These are phyloP conservation scores for Orchesellides sinensis DNA, from an alignment of 2,888 invertebrate genomes.

Conservation along the genomic window DNA sequence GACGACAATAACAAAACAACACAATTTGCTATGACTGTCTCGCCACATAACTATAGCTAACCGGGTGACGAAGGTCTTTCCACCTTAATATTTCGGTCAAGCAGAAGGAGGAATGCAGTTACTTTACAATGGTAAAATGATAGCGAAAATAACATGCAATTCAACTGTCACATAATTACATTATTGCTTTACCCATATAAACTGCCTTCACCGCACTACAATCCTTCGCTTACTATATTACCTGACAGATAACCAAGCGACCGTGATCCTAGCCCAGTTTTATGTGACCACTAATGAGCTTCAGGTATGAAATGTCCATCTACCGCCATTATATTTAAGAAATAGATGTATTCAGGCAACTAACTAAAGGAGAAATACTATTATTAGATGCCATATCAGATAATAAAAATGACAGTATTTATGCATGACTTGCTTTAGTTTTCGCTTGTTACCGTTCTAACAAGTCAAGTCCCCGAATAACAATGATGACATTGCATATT, in stretches of 20 bases:
- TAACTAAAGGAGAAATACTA: slow-evolving; percentile 19
- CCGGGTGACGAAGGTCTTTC: slow-evolving; percentile 40
- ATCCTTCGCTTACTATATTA: neutral
- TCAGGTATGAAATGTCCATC: slow-evolving; percentile 1
- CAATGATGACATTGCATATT: slow-evolving; percentile 5
- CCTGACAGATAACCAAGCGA: slow-evolving; percentile 3
- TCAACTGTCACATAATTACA: slow-evolving; percentile 55
- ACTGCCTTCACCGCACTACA: neutral
- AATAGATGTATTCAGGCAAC: too few relatives aligned
- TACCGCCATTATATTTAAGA: slow-evolving; percentile 2
- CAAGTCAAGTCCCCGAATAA: neutral
- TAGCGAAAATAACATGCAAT: slow-evolving; percentile 28
- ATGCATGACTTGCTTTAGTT: slow-evolving; percentile 54
- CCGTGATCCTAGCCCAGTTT: slow-evolving; percentile 55
- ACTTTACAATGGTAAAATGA: neutral
- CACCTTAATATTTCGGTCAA: slow-evolving; percentile 36
- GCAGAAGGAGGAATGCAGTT: slow-evolving; percentile 7
- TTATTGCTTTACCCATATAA: slow-evolving; percentile 25
- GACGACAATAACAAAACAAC: slow-evolving; percentile 13
- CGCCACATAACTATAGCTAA: neutral
- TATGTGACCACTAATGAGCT: slow-evolving; percentile 52
- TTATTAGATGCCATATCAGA: too few relatives aligned
- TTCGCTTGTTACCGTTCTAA: slow-evolving; percentile 47
- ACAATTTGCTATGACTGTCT: neutral
- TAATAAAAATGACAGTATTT: slow-evolving; percentile 28